Evolutionary conservation across 1,140 invertebrate species (phyloP).

Genomic region (Pogonomyrmex barbatus): DNA sequence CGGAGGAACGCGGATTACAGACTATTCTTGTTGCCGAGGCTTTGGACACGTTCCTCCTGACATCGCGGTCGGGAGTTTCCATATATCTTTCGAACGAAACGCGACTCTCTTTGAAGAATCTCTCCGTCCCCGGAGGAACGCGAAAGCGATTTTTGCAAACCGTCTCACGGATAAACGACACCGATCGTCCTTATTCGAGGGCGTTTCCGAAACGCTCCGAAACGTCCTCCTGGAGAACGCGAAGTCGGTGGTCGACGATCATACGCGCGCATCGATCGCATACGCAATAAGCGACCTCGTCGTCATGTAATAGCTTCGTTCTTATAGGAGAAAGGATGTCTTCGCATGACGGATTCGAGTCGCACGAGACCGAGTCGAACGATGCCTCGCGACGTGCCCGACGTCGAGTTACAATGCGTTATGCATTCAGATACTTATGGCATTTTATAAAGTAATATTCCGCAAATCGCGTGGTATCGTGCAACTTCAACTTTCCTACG

Average conservation of each 20-base stretch:
- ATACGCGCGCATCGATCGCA: constrained; percentile 17
- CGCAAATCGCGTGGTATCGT: not conserved
- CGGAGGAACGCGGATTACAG: not conserved
- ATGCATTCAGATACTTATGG: not conserved
- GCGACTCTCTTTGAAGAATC: too few species aligned
- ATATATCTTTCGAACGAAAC: constrained; percentile 10
- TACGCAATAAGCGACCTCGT: constrained; percentile 55
- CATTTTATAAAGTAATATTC: constrained; percentile 8
- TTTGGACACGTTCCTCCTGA: not conserved
- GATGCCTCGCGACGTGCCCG: constrained; percentile 27
- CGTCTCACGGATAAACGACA: not conserved
- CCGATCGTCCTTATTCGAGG: constrained; percentile 16
- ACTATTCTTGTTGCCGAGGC: not conserved
- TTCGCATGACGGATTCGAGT: constrained; percentile 55
- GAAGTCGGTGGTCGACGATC: not conserved
- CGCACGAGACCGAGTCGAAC: constrained; percentile 33
- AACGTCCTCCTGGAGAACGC: constrained; percentile 1
- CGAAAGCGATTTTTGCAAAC: too few species aligned
- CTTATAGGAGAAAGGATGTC: constrained; percentile 62
- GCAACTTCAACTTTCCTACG: too few species aligned
- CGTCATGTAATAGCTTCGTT: constrained; percentile 55
- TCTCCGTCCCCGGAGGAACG: too few species aligned
- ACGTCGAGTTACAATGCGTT: constrained; percentile 2
- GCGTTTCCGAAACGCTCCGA: not conserved
- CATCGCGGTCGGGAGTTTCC: constrained; percentile 30